Evolutionary conservation across 2,797 vertebrate genomes (phyloP), one percentile per base, ranked within the genome.

Genomic region (Sebastolobus altivelis): DNA sequence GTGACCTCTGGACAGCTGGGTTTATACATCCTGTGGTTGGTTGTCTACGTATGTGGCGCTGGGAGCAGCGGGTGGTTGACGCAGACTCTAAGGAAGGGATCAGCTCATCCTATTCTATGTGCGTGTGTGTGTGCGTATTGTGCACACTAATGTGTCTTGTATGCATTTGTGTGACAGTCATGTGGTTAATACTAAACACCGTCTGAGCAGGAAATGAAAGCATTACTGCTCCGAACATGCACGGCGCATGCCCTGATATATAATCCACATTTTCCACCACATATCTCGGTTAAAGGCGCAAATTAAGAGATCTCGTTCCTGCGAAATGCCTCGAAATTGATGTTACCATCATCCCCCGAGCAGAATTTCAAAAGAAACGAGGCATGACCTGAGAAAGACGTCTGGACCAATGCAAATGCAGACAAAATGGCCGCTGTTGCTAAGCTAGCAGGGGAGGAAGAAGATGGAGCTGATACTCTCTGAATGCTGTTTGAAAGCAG

Each of bases 381-480:
- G 52, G 77, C 70, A 38, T 80, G 72, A 89, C 80, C 89, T 9
- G 29, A 84, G 71, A 80, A 13, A 84, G 61, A 88, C 29, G 54
- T 82, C 75, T 75, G 62, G 65, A 85, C 85, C 80, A 87, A 88
- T 74, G 74, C 67, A 88, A 93, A 90, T 81, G 75, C 81, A 92
- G 89, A 95, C 94, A 96, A 96, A 96, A 96, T 96, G 95, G 95
- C 94, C 87, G 92, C 94, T 94, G 89, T 89, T 93, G 93, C 92
- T 92, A 94, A 93, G 91, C 92, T 90, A 89, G 83, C 85, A 72
- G 68, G 68, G 80, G 54, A 90, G 79, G 87, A 87, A 83, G 87
- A 94, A 92, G 91, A 92, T 93, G 88, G 88, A 92, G 92, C 81
- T 84, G 75, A 80, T 83, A 77, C 79, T 91, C 71, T 59, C 75